Conservation (phyloP, 2,888 invertebrate genomes). For the Germaria angustata region DNA sequence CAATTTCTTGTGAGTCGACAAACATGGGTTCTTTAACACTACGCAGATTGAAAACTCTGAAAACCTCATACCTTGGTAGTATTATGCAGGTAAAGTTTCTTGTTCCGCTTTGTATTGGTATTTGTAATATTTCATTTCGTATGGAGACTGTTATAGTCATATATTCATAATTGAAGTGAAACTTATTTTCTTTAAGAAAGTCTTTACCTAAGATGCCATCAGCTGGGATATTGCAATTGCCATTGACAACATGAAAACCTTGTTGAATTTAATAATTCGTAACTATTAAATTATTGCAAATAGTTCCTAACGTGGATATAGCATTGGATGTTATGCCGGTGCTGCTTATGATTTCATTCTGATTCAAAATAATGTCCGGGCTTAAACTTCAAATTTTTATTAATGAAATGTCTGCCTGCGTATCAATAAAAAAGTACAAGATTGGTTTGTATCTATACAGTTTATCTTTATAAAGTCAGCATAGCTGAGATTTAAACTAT, state of each 20-base stretch:
- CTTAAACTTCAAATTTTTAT: background rate
- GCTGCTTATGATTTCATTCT: background rate
- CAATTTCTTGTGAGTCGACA: conserved; percentile 19
- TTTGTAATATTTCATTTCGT: background rate
- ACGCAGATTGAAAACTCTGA: background rate
- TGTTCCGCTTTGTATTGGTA: conserved; percentile 2
- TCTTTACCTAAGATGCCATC: background rate
- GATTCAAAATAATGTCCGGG: background rate
- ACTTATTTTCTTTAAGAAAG: conserved; percentile 5
- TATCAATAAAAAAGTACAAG: background rate
- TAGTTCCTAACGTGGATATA: background rate
- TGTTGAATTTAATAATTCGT: background rate
- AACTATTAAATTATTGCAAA: background rate
- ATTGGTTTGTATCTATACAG: background rate
- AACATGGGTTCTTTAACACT: background rate
- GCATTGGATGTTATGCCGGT: background rate
- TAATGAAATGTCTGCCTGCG: background rate
- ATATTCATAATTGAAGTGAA: background rate
- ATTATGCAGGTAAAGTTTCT: conserved; percentile 1
- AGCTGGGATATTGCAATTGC: conserved; percentile 2
- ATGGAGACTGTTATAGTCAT: background rate
- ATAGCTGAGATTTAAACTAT: background rate
- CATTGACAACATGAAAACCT: conserved; percentile 4
- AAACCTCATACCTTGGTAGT: conserved; percentile 24
- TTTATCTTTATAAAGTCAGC: conserved; percentile 4